Evolutionary conservation across 2,113 vertebrate species (phyloP).

Genomic region (Rynchops niger): DNA sequence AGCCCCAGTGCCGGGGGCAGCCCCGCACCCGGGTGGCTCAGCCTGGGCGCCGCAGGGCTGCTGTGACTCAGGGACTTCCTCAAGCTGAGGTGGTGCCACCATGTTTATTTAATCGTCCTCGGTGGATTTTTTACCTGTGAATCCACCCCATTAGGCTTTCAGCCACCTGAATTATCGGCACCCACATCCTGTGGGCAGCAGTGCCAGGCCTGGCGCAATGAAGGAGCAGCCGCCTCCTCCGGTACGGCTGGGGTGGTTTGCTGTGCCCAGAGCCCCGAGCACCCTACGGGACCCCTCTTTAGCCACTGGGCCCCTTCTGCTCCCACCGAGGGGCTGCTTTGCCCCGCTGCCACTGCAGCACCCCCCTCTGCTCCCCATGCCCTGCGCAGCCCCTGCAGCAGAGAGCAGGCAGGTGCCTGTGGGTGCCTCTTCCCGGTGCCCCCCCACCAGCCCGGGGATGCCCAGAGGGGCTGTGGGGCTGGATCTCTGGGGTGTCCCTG

Average conservation of each 20-base stretch:
- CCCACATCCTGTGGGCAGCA: conserved; percentile 12
- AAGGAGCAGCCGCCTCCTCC: neutral
- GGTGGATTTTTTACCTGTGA: conserved; percentile 15
- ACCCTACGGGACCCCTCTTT: accelerated
- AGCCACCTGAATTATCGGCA: neutral
- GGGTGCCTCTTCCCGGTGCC: neutral
- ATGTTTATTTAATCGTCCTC: neutral
- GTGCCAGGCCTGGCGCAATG: neutral
- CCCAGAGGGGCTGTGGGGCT: accelerated
- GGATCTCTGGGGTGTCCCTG: neutral
- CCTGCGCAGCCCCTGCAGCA: neutral
- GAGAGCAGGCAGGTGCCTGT: neutral
- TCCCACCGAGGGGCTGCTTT: neutral
- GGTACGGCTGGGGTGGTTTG: accelerated
- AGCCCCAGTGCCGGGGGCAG: accelerated
- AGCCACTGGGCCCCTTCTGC: neutral
- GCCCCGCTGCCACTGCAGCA: neutral
- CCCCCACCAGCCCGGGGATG: neutral
- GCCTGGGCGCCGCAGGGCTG: neutral
- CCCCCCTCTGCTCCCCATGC: accelerated
- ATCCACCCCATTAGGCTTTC: neutral
- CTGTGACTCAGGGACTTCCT: neutral
- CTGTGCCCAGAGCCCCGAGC: accelerated
- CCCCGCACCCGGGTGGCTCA: neutral
- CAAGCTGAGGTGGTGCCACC: neutral